Evolutionary conservation across 1,140 invertebrate genomes (phyloP), one percentile per base, ranked within the genome.

Genomic region (Drosophila bocki): DNA sequence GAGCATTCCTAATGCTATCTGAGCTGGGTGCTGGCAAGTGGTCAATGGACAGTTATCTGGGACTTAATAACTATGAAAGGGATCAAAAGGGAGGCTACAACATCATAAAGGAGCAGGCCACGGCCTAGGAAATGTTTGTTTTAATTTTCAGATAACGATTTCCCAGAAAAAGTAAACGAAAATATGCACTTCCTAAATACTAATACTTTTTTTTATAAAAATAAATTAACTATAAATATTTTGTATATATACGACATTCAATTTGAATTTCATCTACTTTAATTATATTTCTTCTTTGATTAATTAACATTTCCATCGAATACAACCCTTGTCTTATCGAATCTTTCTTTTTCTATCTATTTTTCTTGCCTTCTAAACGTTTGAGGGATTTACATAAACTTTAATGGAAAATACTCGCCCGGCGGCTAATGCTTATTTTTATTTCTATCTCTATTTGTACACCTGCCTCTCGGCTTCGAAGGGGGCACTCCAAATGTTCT

Each of bases 401-500:
- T 62, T 60, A 60, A 63, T 58, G 33, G 56, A 15, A 78, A 71
- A 82, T 48, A 72, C 69, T 61, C 33, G 35, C 1, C 32, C 44
- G 12, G 26, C 5, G 35, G 59, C 80, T 78, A 68, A 60, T 77
- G 53, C 51, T 80, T 77, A 61, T 80, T 82, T 80, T 84, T 78
- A 77, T 80, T 62, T 65, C 45, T 64, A 58, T 64, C 68, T 82
- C 65, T 75, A 85, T 75, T 78, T 64, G 58, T 60, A 51, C 83
- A 87, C 76, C 83, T 86, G 67, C 62, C 67, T 42, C 48, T 50
- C 58, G 48, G 77, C 59, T 58, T 13, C 64, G 22, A 12, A 59
- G 67, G 7, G 65, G 50, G 39, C 77, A 48, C 80, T 75, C 59
- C 63, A 53, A 82, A 75, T 60, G 71, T 51, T 62, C 78, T 78